Evolutionary conservation across 2,113 vertebrate genomes (phyloP).

Genomic region (Vidua macroura): DNA sequence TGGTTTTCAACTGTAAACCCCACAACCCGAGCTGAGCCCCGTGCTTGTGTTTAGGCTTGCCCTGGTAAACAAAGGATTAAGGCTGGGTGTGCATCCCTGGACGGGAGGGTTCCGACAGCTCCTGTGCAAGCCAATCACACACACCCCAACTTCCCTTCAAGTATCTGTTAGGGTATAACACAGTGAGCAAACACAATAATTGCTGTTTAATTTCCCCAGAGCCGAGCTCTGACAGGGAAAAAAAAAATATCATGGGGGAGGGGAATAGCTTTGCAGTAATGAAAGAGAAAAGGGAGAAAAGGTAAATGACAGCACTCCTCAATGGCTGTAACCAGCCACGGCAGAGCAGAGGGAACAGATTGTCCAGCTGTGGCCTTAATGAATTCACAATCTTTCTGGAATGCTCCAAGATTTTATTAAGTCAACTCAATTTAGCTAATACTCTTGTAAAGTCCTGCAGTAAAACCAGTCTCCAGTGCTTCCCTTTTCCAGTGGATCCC

Average conservation of each 20-base stretch:
- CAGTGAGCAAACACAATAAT: conserved; percentile 29
- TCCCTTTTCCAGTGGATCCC: neutral
- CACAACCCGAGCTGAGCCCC: neutral
- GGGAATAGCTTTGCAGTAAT: conserved; percentile 13
- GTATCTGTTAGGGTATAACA: neutral
- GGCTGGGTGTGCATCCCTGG: neutral
- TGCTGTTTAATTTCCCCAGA: conserved; percentile 48
- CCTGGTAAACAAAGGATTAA: conserved; percentile 40
- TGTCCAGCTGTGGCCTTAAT: conserved; percentile 45
- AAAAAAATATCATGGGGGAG: neutral
- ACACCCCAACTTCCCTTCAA: conserved; percentile 7
- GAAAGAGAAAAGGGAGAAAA: conserved; percentile 32
- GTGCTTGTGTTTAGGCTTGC: neutral
- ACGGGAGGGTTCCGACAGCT: neutral
- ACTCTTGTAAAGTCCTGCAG: neutral
- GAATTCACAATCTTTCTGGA: conserved; percentile 59
- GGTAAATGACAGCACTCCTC: conserved; percentile 20
- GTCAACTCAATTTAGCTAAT: conserved; percentile 26
- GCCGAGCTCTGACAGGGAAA: neutral
- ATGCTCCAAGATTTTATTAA: conserved; percentile 43
- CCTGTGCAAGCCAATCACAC: neutral
- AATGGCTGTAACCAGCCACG: neutral
- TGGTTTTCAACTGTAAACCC: neutral
- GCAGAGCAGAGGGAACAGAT: neutral
- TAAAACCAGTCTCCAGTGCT: neutral